Conservation (phyloP, 2,888 invertebrate genomes). For the Tenthredo distinguenda region DNA sequence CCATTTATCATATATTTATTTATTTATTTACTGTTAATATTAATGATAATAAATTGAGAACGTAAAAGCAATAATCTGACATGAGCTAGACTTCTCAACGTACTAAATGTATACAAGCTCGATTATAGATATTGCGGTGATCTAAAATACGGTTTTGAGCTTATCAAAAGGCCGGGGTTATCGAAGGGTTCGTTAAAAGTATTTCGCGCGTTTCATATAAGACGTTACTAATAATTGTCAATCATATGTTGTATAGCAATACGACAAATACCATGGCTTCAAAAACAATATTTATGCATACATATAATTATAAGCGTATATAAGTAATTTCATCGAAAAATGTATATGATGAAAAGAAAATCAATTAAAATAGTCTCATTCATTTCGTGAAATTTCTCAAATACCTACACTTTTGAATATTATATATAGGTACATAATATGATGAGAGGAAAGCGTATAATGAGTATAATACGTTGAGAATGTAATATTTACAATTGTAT, state of each 20-base stretch:
- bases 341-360: not conserved
- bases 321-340: too few relatives aligned
- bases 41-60: not conserved
- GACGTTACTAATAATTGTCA: not conserved
- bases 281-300: too few relatives aligned
- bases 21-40: not conserved
- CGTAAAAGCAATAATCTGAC: not conserved
- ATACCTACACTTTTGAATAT: not conserved
- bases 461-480: not conserved
- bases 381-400: not conserved
- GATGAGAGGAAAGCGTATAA: slow-evolving; percentile 5
- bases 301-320: too few relatives aligned
- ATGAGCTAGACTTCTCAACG: not conserved
- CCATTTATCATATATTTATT: not conserved
- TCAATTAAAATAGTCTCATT: not conserved
- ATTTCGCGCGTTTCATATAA: not conserved
- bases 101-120: not conserved
- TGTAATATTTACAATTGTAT: slow-evolving; percentile 51
- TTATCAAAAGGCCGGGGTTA: not conserved
- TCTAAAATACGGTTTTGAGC: not conserved
- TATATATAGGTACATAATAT: not conserved
- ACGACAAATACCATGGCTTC: too few relatives aligned
- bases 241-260: not conserved
- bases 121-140: not conserved
- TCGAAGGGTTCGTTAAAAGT: not conserved